Evolutionary conservation across 2,797 vertebrate species (phyloP), one percentile per base, ranked within the genome.

Genomic region (Mastacembelus armatus): DNA sequence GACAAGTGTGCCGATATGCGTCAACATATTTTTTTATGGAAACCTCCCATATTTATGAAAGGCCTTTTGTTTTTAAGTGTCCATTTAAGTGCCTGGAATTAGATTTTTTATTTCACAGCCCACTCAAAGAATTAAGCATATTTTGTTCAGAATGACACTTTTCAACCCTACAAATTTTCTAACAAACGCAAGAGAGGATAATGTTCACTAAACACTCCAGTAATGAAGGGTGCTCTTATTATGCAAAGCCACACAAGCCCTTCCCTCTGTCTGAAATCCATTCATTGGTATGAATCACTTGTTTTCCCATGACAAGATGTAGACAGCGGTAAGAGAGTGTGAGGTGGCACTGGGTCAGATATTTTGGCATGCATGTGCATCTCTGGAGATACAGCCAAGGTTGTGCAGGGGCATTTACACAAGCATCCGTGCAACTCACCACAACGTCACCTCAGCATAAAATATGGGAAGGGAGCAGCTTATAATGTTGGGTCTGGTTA

Each of bases 381-480:
- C 61, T 49, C 70, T 51, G 11, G 66, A 48, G 81, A 69, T 44
- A 35, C 56, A 58, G 68, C 30, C 44, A 8, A 19, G 56, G 62
- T 43, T 4, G 62, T 1, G 49, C 51, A 2, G 39, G 54, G 54
- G 36, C 57, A 4, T 56, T 58, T 27, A 47, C 45, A 54, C 33
- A 48, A 43, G 33, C 21, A 43, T 66, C 50, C 50, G 22, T 22
- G 64, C 45, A 51, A 52, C 54, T 66, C 74, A 40, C 39, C 16
- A 33, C 38, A 38, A 26, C 51, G 58, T 72, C 62, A 71, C 63
- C 78, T 64, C 74, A 21, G 52, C 55, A 71, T 66, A 55, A 84
- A 77, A 80, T 55, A 84, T 72, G 76, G 84, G 64, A 64, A 14
- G 54, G 10, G 66, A 85, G 64, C 63, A 52, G 55, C 74, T 73